Percentiles rank a stretch among this genome's conserved stretches.
phyloP scores from a whole-genome alignment of 1,140 invertebrate genomes.

The Lasioglossum albipes region DNA sequence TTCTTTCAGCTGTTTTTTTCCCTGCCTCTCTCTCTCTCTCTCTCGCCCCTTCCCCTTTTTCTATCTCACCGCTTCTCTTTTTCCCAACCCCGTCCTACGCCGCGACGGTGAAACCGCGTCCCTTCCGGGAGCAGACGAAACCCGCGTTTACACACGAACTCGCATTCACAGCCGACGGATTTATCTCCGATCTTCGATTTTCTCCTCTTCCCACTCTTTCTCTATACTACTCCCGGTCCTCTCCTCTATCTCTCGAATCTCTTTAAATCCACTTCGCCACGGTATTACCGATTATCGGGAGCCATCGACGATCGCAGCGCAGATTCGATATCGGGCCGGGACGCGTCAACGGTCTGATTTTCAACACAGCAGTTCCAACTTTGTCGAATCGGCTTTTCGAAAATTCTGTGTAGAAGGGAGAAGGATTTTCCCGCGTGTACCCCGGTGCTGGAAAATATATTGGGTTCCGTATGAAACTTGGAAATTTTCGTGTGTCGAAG shows the following conservation, averaged over 20 bases:
- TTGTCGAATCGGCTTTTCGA: too few species aligned
- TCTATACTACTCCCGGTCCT: too few species aligned
- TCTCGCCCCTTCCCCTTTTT: not conserved
- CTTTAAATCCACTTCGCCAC: not conserved
- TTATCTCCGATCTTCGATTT: constrained; percentile 38
- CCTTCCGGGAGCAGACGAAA: constrained; percentile 17
- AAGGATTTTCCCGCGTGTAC: too few species aligned
- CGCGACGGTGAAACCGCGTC: constrained; percentile 7
- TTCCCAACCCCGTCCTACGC: too few species aligned
- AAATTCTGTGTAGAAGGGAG: too few species aligned
- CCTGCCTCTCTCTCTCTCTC: not conserved
- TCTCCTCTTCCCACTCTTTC: not conserved
- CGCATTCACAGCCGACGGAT: constrained; percentile 21
- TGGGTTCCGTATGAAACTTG: too few species aligned
- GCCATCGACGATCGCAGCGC: not conserved
- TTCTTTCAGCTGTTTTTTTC: constrained; percentile 39
- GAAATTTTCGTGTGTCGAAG: too few species aligned
- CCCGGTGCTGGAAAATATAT: too few species aligned
- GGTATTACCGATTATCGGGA: not conserved
- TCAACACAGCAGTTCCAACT: too few species aligned
- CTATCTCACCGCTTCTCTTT: too few species aligned
- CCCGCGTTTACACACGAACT: constrained; percentile 9
- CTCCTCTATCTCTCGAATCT: not conserved
- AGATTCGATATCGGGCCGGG: too few species aligned
- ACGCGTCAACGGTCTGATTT: too few species aligned